phyloP scores from a whole-genome alignment of 2,888 invertebrate species.

The Eupelmus urozonus region DNA sequence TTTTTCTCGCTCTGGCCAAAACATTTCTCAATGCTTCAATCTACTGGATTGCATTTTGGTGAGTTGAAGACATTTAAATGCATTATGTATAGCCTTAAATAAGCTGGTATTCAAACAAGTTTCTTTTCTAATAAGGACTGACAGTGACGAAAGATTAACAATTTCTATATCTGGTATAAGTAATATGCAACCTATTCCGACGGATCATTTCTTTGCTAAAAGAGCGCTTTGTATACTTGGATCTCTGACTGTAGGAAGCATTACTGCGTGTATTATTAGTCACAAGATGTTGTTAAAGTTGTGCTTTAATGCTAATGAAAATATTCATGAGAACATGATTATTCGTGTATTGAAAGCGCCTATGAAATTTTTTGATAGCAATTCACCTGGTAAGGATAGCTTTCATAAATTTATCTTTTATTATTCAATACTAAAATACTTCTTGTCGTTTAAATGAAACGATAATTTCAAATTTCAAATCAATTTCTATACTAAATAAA shows the following conservation, averaged over 20 bases:
- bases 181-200: not conserved
- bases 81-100: not conserved
- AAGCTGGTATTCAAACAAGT: not conserved
- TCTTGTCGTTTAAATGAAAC: not conserved
- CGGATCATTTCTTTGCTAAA: not conserved
- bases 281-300: slow-evolving; percentile 82
- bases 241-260: slow-evolving; percentile 67
- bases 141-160: slow-evolving; percentile 58
- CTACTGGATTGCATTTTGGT: slow-evolving; percentile 89
- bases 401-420: not conserved
- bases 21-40: slow-evolving; percentile 84
- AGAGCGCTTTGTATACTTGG: slow-evolving; percentile 80
- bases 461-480: too few relatives aligned
- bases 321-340: slow-evolving; percentile 86
- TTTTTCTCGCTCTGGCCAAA: slow-evolving; percentile 81
- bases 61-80: slow-evolving; percentile 63
- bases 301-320: slow-evolving; percentile 84
- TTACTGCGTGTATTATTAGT: slow-evolving; percentile 69
- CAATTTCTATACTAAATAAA: too few relatives aligned
- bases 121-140: slow-evolving; percentile 20
- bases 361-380: slow-evolving; percentile 90
- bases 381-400: slow-evolving; percentile 84
- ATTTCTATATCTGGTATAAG: too few relatives aligned
- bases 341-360: slow-evolving; percentile 85
- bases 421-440: too few relatives aligned